Evolutionary conservation across 1,140 invertebrate species (phyloP), one percentile per base, ranked within the genome.

Genomic region (Aethina tumida): DNA sequence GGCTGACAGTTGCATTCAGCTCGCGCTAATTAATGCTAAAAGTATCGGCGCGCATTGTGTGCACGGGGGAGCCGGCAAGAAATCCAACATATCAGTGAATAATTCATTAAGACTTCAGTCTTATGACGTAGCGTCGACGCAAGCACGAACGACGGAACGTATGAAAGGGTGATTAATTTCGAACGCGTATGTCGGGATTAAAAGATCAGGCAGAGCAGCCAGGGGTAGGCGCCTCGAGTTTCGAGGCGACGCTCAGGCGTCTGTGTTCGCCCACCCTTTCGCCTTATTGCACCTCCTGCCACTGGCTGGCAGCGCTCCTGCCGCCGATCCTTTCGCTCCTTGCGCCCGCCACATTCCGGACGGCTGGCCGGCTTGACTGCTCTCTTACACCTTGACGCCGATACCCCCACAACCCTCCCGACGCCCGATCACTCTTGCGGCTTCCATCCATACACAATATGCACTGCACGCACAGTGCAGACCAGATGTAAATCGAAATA

Each of bases 151-250:
- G 20, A 17, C 32, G 3, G 32, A 19, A 36, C 41, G 34, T 45
- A 49, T 45, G 37, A 37, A 39, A 39, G 48, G 48, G 52, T 55
- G 55, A 57, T 57, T 57, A 57, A 57, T 57, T 57, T 55, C 47
- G 41, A 47, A 41, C 54, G 52, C 50, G 55, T 50, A 55, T 53
- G 50, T 53, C 45, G 47, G 52, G 52, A 57, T 57, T 57, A 57
- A 57, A 52, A 57, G 55, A 55, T 57, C 54, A 54, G 49, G 54
- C 45, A n/a, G 43, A 53, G 49, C 47, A 50, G 50, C 42, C 40
- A 46, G 47, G 40, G 49, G 49, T 46, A 47, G 50, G 47, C 50
- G 50, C 48, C 47, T 35, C 38, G 49, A 47, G 47, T 40, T 43
- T 44, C 43, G 12, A 43, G 46, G 43, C 46, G 46, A 41, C 50